Conservation (phyloP, 2,888 invertebrate species). For the Octonoba sinensis region DNA sequence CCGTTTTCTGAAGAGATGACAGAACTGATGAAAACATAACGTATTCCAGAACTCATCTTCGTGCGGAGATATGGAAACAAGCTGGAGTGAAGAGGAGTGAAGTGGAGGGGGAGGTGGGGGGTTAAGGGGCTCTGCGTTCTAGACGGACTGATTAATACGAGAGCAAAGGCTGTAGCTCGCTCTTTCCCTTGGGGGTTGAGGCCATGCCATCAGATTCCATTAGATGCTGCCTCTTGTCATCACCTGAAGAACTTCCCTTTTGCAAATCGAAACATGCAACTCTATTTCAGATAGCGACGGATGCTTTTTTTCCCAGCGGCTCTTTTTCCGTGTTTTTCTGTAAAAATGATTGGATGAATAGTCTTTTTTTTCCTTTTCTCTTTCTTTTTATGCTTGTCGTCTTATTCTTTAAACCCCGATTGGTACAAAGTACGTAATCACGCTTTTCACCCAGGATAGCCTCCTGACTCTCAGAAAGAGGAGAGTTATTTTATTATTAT, state of each 20-base stretch:
- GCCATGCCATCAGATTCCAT: slow-evolving; percentile 59
- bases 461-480: slow-evolving; percentile 12
- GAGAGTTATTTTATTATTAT: slow-evolving; percentile 29
- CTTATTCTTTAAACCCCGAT: background rate
- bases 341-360: slow-evolving; percentile 57
- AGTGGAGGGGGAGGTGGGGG: slow-evolving; percentile 7
- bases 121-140: slow-evolving; percentile 7
- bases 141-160: slow-evolving; percentile 62
- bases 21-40: slow-evolving; percentile 64
- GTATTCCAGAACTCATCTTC: slow-evolving; percentile 61
- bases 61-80: slow-evolving; percentile 48
- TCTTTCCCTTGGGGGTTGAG: slow-evolving; percentile 23
- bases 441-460: slow-evolving; percentile 26
- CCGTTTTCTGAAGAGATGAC: slow-evolving; percentile 40
- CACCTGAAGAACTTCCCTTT: slow-evolving; percentile 48
- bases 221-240: slow-evolving; percentile 43
- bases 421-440: slow-evolving; percentile 33
- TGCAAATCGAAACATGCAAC: slow-evolving; percentile 55
- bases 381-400: background rate
- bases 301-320: slow-evolving; percentile 56
- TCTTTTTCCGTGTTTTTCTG: slow-evolving; percentile 40
- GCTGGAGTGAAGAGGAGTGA: slow-evolving; percentile 8
- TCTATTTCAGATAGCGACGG: slow-evolving; percentile 28
- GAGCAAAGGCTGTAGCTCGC: slow-evolving; percentile 29
- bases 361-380: background rate